Conservation (phyloP, 2,797 vertebrate genomes). For the Leptoclinus maculatus region DNA sequence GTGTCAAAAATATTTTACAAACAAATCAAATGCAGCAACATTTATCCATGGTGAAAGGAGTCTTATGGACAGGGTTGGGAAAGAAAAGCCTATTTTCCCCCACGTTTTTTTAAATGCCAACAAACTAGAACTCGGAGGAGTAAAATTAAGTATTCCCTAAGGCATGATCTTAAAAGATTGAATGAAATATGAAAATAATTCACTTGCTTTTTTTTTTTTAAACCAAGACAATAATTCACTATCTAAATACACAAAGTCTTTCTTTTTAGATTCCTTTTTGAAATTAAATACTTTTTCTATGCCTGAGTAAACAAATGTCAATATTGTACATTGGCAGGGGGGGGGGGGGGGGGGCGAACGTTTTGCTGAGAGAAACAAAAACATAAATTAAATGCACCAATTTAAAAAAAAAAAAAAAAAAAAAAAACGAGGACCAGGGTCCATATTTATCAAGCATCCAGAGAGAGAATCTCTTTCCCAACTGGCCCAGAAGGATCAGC, state of each 20-base stretch:
- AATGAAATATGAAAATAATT: constrained; percentile 78
- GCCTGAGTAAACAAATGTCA: constrained; percentile 95
- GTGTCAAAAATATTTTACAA: constrained; percentile 88
- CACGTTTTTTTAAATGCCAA: constrained; percentile 85
- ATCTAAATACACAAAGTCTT: constrained; percentile 89
- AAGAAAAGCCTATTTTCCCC: constrained; percentile 67
- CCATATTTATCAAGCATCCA: constrained; percentile 76
- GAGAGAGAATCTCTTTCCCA: constrained; percentile 35
- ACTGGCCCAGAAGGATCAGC: constrained; percentile 36
- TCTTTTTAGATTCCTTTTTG: constrained; percentile 82
- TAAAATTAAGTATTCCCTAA: constrained; percentile 83
- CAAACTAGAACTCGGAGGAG: constrained; percentile 89
- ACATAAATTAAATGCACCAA: constrained; percentile 46
- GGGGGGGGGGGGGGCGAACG: constrained; percentile 68
- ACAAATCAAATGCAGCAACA: constrained; percentile 88
- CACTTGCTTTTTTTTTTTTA: constrained; percentile 84
- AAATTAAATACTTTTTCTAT: constrained; percentile 91
- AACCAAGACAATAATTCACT: constrained; percentile 91
- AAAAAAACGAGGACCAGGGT: constrained; percentile 26
- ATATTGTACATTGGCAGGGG: constrained; percentile 89
- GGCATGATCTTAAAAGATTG: constrained; percentile 75
- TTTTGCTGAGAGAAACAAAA: constrained; percentile 58
- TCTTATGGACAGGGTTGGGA: constrained; percentile 89
- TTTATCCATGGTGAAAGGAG: constrained; percentile 88
- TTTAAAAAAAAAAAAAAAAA: not conserved